phyloP scores from a whole-genome alignment of 2,113 vertebrate species.

The Grallaria varia region DNA sequence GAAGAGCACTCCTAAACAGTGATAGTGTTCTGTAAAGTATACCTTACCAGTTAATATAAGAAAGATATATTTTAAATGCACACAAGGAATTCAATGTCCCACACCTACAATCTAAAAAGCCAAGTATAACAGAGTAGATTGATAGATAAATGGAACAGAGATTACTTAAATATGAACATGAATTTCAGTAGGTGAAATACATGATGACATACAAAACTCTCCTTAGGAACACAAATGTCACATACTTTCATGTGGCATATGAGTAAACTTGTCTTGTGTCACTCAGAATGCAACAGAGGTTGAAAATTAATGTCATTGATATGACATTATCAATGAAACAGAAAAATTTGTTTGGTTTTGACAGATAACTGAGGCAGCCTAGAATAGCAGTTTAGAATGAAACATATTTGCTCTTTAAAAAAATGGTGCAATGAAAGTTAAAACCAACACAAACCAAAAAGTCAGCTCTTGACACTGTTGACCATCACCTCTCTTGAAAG shows the following conservation, averaged over 20 bases:
- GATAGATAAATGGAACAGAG: neutral
- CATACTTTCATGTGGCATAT: conserved; percentile 37
- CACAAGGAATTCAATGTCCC: neutral
- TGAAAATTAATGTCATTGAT: conserved; percentile 39
- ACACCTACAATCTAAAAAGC: neutral
- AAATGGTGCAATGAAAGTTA: neutral
- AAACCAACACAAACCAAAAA: neutral
- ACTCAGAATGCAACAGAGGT: conserved; percentile 47
- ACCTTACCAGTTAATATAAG: neutral
- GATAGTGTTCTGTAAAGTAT: neutral
- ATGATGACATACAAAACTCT: conserved; percentile 41
- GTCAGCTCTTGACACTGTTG: neutral
- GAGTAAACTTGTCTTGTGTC: conserved; percentile 39
- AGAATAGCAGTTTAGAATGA: neutral
- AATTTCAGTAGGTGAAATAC: conserved; percentile 46
- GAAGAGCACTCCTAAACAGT: neutral
- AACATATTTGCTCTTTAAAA: neutral
- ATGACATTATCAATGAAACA: neutral
- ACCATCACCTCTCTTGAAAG: neutral
- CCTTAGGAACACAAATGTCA: conserved; percentile 50
- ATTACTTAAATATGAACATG: conserved; percentile 6
- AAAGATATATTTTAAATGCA: neutral
- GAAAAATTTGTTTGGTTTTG: conserved; percentile 31
- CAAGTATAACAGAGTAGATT: neutral
- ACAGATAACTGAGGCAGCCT: neutral